Evolutionary conservation across 2,888 invertebrate species (phyloP).

Genomic region (Synergus umbraculus): DNA sequence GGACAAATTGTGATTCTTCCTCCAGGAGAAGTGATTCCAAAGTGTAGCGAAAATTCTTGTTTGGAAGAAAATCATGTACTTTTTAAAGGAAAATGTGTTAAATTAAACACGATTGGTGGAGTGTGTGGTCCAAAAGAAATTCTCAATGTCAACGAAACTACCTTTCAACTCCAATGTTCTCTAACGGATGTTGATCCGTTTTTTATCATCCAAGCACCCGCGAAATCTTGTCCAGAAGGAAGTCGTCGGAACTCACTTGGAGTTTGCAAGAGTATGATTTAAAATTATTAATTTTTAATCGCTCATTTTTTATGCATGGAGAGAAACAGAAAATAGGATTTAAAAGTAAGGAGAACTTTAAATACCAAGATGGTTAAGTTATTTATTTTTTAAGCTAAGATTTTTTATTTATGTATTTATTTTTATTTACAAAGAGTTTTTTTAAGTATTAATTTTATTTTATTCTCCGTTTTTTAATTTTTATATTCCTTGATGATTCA

Average conservation of each 20-base stretch:
- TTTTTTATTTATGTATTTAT: neutral
- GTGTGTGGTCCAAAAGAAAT: slow-evolving; percentile 79
- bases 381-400: neutral
- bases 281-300: neutral
- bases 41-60: slow-evolving; percentile 83
- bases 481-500: neutral
- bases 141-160: slow-evolving; percentile 82
- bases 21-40: slow-evolving; percentile 79
- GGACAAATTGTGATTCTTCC: slow-evolving; percentile 81
- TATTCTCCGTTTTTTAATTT: neutral
- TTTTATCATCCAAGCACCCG: slow-evolving; percentile 62
- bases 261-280: slow-evolving; percentile 57
- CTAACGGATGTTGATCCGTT: slow-evolving; percentile 56
- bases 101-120: slow-evolving; percentile 72
- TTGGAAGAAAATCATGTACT: slow-evolving; percentile 78
- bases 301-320: neutral
- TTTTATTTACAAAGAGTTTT: neutral
- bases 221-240: slow-evolving; percentile 63
- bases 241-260: slow-evolving; percentile 63
- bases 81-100: slow-evolving; percentile 79
- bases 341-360: neutral
- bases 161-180: slow-evolving; percentile 81
- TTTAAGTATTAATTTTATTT: neutral
- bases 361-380: neutral
- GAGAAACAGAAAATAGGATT: neutral